Evolutionary conservation across 2,797 vertebrate genomes (phyloP), one percentile per base, ranked within the genome.

Genomic region (Semaprochilodus insignis): DNA sequence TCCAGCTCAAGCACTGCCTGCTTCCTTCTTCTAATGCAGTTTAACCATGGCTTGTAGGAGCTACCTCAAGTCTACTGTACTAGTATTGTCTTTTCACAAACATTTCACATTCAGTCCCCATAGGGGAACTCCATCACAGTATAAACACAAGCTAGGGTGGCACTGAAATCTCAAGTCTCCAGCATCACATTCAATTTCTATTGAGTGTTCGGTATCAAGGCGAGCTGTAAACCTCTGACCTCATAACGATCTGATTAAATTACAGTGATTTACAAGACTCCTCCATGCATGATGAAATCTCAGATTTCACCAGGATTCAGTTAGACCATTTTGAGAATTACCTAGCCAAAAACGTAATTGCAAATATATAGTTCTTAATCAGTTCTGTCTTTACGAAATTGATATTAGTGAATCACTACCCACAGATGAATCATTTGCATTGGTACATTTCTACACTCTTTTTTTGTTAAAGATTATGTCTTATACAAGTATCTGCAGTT

Each of bases 1-100:
- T 57, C 75, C 62, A 74, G 54, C 55, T 16, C 67, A 44, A 60
- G 59, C 54, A 65, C 70, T 66, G n/a, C 48, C 75, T 67, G 40
- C 3, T 25, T 54, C 8, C 8, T 10, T 44, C 6, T 44, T 6
- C 40, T 71, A 69, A 82, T 57, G 27, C 73, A 59, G 34, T 40
- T 17, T 15, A 13, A 16, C 54, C 17, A 34, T 6, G 27, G 44
- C 25, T 55, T 60, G 60, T 36, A 75, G 36, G 34, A 60, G n/a
- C 74, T 5, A 51, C 6, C 34, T 40, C 2, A 27, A 16, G 1
- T 8, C 16, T 36, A 10, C 65, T 21, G 31, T 17, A 23, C 65
- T 31, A 63, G 34, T 65, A 52, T 74, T 74, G 54, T 59, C 23
- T 73, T 73, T 21, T 23, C 40, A 48, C 3, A 11, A 23, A 40